These are phyloP conservation scores for silkworm (Bombyx mori) DNA, from an alignment of 1,140 invertebrate genomes.

Conservation along the genomic window ASM3026992v2 NC_085115.1:2265501-2266000, in stretches of 20 bases:
- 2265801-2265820: constrained; percentile 5
- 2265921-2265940: too few relatives aligned
- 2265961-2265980: too few relatives aligned
- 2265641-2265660: neutral
- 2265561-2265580: too few relatives aligned
- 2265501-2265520: too few relatives aligned
- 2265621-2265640: neutral
- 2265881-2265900: too few relatives aligned
- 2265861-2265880: too few relatives aligned
- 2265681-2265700: constrained; percentile 4
- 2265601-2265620: neutral
- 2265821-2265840: constrained; percentile 2
- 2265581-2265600: too few relatives aligned
- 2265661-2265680: neutral
- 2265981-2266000: too few relatives aligned
- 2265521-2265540: too few relatives aligned
- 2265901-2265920: too few relatives aligned
- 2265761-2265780: constrained; percentile 11
- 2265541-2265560: too few relatives aligned
- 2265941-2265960: too few relatives aligned
- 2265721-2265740: constrained; percentile 18
- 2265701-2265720: constrained; percentile 12
- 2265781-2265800: constrained; percentile 8
- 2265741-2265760: constrained; percentile 10
- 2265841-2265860: neutral